Conservation (phyloP, 2,797 vertebrate genomes). For the Ataeniobius toweri region DNA sequence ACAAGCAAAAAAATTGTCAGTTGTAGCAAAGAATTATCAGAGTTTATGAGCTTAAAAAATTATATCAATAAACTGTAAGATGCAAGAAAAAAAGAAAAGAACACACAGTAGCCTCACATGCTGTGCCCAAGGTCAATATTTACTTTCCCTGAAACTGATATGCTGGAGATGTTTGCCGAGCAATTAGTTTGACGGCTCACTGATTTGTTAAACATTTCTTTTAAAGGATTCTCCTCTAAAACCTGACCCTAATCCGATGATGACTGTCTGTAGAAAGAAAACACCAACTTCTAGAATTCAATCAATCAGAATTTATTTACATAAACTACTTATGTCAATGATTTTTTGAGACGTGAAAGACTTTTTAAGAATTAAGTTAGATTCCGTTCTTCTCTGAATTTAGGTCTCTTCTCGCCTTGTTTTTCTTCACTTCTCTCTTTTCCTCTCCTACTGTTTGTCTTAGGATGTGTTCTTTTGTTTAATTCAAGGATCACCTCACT, state of each 20-base stretch:
- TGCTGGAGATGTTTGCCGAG: neutral
- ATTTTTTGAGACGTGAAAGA: neutral
- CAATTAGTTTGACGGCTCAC: neutral
- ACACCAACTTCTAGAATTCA: too few relatives aligned
- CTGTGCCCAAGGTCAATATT: neutral
- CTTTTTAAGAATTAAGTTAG: neutral
- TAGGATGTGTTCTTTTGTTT: neutral
- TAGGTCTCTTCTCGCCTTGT: neutral
- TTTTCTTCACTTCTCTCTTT: neutral
- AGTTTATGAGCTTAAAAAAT: neutral
- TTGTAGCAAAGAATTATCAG: too few relatives aligned
- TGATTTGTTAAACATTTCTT: neutral
- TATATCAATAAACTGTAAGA: neutral
- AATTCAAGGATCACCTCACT: neutral
- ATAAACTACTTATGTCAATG: neutral
- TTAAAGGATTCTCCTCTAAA: neutral
- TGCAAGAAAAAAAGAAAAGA: neutral
- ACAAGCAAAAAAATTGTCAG: too few relatives aligned
- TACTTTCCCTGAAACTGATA: neutral
- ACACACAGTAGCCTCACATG: neutral
- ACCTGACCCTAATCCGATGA: neutral
- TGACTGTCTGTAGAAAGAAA: neutral
- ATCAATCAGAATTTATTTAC: too few relatives aligned
- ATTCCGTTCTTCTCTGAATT: neutral
- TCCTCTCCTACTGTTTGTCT: neutral